Percentiles rank a stretch among this genome's conserved stretches.
Conservation (phyloP, 1,140 invertebrate genomes). For the Drosophila truncata region DNA sequence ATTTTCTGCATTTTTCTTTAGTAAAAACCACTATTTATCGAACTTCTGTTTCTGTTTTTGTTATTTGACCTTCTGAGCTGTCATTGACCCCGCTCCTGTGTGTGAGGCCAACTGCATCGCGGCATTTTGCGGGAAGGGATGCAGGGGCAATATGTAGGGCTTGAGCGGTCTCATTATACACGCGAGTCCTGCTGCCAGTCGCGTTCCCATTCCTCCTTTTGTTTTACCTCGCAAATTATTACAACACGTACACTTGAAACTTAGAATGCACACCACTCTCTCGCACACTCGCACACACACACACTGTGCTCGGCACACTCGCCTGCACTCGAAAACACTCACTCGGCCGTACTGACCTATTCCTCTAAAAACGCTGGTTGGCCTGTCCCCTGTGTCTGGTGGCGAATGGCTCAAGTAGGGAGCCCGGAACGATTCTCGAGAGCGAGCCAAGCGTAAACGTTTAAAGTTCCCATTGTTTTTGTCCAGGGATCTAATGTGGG, state of each 20-base stretch:
- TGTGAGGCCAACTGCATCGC: conserved; percentile 60
- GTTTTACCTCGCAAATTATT: conserved; percentile 51
- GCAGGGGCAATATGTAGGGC: conserved; percentile 1
- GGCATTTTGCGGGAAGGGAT: conserved; percentile 13
- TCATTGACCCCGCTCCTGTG: conserved; percentile 73
- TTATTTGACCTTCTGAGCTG: conserved; percentile 77
- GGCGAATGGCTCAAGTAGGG: conserved; percentile 48
- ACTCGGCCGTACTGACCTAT: conserved; percentile 80
- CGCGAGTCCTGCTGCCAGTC: conserved; percentile 36
- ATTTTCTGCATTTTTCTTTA: neutral
- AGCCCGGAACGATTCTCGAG: conserved; percentile 55
- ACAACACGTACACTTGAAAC: conserved; percentile 64
- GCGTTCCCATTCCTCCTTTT: conserved; percentile 43
- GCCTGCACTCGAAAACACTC: conserved; percentile 52
- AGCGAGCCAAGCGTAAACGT: conserved; percentile 58
- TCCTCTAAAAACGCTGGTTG: conserved; percentile 76
- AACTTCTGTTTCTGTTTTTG: conserved; percentile 8
- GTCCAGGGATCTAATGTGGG: conserved; percentile 21
- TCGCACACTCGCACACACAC: conserved; percentile 11
- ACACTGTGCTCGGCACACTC: conserved; percentile 19
- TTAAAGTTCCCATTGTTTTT: conserved; percentile 50
- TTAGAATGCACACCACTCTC: conserved; percentile 56
- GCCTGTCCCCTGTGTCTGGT: conserved; percentile 43
- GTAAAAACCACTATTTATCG: conserved; percentile 21
- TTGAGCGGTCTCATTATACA: conserved; percentile 55